Conservation (phyloP, 2,113 vertebrate species). For the Rousettus leschenaultii region DNA sequence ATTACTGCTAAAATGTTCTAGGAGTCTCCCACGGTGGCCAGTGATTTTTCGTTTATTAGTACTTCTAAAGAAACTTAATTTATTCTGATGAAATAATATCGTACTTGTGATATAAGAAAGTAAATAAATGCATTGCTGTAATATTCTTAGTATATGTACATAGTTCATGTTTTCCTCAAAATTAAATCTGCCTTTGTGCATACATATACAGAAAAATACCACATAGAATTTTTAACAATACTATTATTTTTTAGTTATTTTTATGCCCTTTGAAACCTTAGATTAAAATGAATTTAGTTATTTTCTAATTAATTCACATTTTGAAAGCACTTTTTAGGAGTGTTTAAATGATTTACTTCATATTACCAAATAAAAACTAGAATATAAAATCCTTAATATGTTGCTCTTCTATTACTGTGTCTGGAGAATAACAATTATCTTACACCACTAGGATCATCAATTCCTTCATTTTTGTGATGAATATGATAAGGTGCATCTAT, state of each 20-base stretch:
- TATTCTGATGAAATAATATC: neutral
- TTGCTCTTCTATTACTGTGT: neutral
- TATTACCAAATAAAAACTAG: neutral
- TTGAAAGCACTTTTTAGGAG: neutral
- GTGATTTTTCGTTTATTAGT: neutral
- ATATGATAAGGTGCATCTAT: neutral
- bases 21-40: neutral
- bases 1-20: neutral
- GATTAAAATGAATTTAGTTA: neutral
- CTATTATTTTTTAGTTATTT: neutral
- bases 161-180: neutral
- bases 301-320: neutral
- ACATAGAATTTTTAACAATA: neutral
- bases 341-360: neutral
- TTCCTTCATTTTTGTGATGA: neutral
- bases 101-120: neutral
- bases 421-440: neutral
- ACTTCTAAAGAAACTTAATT: neutral
- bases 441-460: neutral
- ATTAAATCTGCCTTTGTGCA: neutral
- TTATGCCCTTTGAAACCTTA: neutral
- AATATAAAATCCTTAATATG: neutral
- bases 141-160: neutral
- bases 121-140: neutral
- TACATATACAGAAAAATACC: neutral